Evolutionary conservation across 2,113 vertebrate species (phyloP), one percentile per base, ranked within the genome.

Genomic region (Silurus glanis): DNA sequence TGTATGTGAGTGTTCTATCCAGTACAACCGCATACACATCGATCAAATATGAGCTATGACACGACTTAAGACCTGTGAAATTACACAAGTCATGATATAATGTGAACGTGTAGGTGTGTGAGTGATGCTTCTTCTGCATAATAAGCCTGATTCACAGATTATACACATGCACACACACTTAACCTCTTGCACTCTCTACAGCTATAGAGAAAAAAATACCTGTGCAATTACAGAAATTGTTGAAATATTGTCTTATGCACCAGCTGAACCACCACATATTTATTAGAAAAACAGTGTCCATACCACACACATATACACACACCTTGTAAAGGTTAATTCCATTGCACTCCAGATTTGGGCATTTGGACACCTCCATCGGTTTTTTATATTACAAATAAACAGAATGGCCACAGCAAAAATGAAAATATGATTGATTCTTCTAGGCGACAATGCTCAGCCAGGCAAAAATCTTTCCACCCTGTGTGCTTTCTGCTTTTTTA

Each of bases 321-420:
- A 19, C 83, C 85, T 88, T 90, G 83, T 88, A 93, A 93, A 93
- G 92, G 89, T 94, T 93, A 92, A 92, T 58, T 47, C 37, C 78
- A 61, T 61, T 92, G 84, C 88, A 92, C 92, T 92, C 86, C 87
- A 86, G 91, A 83, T 80, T 87, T 86, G 88, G 90, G 78, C 47
- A 55, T 61, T 16, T 13, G n/a, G 28, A 47, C 87, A 61, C 72
- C 74, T 81, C 72, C 84, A 21, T 69, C 47, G n/a, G 21, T 8
- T 85, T 85, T 76, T 64, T 14, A 78, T 85, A n/a, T 80, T 69
- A 80, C 45, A 80, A 85, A 80, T 37, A 83, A 83, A 85, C 79
- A 23, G 56, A 83, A 79, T 78, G 80, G 75, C 64, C 66, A 45
- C 49, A 4, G n/a, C 80, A 84, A 61, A 88, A 85, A 62, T 84